phyloP scores from a whole-genome alignment of 2,113 vertebrate species.

The Nyctereutes procyonoides region DNA sequence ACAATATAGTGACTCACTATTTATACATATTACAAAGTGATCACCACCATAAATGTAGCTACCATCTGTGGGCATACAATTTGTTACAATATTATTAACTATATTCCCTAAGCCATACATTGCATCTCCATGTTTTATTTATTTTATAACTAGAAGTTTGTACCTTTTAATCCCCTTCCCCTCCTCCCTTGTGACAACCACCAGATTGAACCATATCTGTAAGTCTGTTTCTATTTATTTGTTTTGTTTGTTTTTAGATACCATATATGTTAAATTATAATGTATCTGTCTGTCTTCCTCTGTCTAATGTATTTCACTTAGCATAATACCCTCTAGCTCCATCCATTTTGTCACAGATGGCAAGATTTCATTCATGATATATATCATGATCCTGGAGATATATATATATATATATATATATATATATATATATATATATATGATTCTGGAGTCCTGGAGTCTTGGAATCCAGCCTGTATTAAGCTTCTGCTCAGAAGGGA shows the following conservation, averaged over 20 bases:
- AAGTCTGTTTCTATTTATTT: background rate
- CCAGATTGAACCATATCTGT: background rate
- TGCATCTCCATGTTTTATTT: background rate
- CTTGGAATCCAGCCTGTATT: no score
- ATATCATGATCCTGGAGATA: no score
- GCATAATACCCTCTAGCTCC: background rate
- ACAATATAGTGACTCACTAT: background rate
- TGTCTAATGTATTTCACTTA: background rate
- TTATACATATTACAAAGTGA: background rate
- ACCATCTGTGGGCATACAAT: background rate
- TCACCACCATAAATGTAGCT: background rate
- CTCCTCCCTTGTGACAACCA: background rate
- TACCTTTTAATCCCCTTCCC: background rate
- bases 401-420: no score
- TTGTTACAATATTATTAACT: background rate
- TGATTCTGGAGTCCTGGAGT: no score
- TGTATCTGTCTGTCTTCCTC: background rate
- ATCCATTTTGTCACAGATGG: background rate
- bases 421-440: no score
- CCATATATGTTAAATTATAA: background rate
- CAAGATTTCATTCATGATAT: background rate
- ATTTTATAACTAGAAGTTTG: background rate
- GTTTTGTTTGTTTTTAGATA: background rate
- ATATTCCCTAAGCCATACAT: background rate
- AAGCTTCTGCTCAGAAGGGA: no score